phyloP scores from a whole-genome alignment of 2,888 invertebrate genomes.

The Epistrophella euchroma region DNA sequence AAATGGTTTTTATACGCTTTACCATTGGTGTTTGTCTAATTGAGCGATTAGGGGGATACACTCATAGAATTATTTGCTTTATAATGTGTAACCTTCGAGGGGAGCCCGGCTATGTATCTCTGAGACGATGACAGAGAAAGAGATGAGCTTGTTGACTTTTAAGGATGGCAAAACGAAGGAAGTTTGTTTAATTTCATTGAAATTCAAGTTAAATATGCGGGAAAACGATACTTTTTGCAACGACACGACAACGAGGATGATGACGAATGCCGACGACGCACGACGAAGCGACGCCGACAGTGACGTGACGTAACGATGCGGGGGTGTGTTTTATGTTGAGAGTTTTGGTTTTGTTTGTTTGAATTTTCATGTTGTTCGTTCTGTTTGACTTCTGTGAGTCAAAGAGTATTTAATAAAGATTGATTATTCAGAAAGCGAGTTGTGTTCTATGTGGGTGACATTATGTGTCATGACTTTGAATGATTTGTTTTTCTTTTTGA shows the following conservation, averaged over 20 bases:
- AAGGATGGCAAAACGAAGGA: constrained; percentile 2
- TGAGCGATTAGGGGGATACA: constrained; percentile 46
- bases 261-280: too few relatives aligned
- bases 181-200: constrained; percentile 54
- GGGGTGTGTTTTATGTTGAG: not conserved
- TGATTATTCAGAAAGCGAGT: constrained; percentile 29
- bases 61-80: not conserved
- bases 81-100: constrained; percentile 21
- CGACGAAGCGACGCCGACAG: not conserved
- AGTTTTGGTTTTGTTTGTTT: constrained; percentile 41
- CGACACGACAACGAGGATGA: too few relatives aligned
- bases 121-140: not conserved
- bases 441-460: not conserved
- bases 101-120: not conserved
- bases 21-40: constrained; percentile 41
- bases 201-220: constrained; percentile 5
- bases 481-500: not conserved
- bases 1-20: constrained; percentile 26
- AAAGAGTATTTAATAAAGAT: constrained; percentile 46
- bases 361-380: constrained; percentile 39
- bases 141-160: not conserved
- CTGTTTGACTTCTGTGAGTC: constrained; percentile 49
- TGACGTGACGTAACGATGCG: not conserved
- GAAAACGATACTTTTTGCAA: not conserved
- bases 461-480: not conserved